Base-by-base conservation (phyloP, 2,888 invertebrate species). In the Chloroclystis v-ata region DNA sequence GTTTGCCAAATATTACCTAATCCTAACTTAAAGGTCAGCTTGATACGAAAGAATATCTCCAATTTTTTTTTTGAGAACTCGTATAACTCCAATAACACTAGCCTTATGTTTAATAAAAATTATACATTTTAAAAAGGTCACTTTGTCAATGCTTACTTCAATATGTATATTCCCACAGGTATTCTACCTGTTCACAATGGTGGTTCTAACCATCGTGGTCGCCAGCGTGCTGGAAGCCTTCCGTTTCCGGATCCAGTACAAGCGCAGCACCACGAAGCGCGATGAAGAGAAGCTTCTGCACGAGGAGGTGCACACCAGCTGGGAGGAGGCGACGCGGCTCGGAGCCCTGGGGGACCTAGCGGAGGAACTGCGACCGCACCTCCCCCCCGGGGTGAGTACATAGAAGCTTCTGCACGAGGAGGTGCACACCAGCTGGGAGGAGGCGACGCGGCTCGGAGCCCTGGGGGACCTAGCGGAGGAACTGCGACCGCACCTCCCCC, bases 211-310 rank as follows among this genome's bases (percentile, higher is more conserved):
- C 0, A 95, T 96, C 51, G 95, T 96, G 40, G 95, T 96, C 13
- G 96, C 96, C 10, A 95, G 95, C 63, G 95, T 97, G 54, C 82
- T 96, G 56, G 96, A 96, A 76, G 94, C 95, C 2, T 96, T 96
- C 80, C 84, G 96, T 41, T 96, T 96, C 78, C 87, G 95, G 57
- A 96, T 96, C 72, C 94, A 95, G 75, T 96, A 96, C 78, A 94
- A 95, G 72, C 85, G 93, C 43, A 92, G 93, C 66, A 95, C 95
- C 49, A 91, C 91, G 0, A 93, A 94, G 81, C 86, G 92, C 62
- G 94, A 94, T 59, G 93, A 94, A 89, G 93, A 93, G 73, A 92
- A 93, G 72, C 89, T 94, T 74, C 79, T 94, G 0, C 93, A 93
- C 57, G 93, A 93, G 72, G 92, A 93, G 74, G 92, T 94, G 9